Conservation (phyloP, 2,797 vertebrate species). For the Sebastiscus tertius region DNA sequence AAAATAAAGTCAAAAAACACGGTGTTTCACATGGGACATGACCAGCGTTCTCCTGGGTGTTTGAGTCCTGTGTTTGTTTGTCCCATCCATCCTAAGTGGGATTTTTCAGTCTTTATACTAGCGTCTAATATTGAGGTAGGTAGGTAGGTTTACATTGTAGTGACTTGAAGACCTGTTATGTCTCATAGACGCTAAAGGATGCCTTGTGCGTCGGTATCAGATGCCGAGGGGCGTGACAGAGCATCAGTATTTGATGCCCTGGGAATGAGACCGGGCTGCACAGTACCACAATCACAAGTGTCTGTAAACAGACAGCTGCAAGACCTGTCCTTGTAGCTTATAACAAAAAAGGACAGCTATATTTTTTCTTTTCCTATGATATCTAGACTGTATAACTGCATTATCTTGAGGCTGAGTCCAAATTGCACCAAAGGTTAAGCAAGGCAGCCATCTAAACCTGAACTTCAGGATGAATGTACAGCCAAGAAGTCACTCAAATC, state of each 20-base stretch:
- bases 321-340: not conserved
- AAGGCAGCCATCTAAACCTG: not conserved
- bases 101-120: too few relatives aligned
- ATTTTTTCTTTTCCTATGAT: not conserved
- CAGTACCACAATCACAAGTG: not conserved
- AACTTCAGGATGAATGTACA: slow-evolving; percentile 9
- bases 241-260: not conserved
- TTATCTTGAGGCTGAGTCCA: not conserved
- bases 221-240: not conserved
- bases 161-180: not conserved
- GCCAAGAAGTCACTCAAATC: slow-evolving; percentile 11
- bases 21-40: too few relatives aligned
- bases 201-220: not conserved
- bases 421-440: not conserved
- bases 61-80: too few relatives aligned
- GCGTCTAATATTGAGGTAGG: too few relatives aligned
- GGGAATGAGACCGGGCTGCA: not conserved
- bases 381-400: not conserved
- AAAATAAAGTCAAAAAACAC: too few relatives aligned
- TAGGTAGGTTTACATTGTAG: not conserved
- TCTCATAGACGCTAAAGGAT: not conserved
- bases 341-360: not conserved
- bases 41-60: too few relatives aligned
- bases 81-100: too few relatives aligned
- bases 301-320: not conserved